Percentiles rank a stretch among this genome's conserved stretches.
Evolutionary conservation across 2,113 vertebrate species (phyloP).

Genomic region (Neogale vison): DNA sequence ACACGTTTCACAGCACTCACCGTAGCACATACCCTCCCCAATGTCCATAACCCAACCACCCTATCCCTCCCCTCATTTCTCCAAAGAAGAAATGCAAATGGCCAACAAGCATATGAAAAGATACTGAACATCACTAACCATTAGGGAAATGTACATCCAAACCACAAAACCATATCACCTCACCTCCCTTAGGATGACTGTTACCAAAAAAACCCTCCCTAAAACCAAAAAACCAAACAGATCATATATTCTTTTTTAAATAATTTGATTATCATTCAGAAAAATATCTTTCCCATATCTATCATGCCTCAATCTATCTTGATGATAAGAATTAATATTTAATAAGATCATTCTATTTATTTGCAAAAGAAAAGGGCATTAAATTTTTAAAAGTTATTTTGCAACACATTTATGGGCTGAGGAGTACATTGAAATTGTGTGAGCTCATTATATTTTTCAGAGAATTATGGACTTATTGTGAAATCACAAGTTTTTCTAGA

Average conservation of each 20-base stretch:
- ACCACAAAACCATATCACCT: too few species aligned
- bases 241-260: background rate
- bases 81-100: too few species aligned
- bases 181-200: too few species aligned
- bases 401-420: background rate
- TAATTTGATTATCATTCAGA: background rate
- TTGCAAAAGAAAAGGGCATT: background rate
- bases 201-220: too few species aligned
- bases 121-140: too few species aligned
- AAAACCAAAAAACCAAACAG: too few species aligned
- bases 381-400: background rate
- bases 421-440: background rate
- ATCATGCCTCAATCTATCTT: background rate
- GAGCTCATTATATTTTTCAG: background rate
- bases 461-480: background rate
- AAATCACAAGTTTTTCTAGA: background rate
- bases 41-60: too few species aligned
- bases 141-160: too few species aligned
- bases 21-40: too few species aligned
- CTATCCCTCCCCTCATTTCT: too few species aligned
- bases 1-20: too few species aligned
- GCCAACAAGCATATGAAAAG: too few species aligned
- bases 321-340: background rate
- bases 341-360: background rate
- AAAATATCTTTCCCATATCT: background rate